Percentiles rank a stretch among this genome's conserved stretches.
phyloP scores from a whole-genome alignment of 1,140 invertebrate species.

The Drosophila equinoxialis region DNA sequence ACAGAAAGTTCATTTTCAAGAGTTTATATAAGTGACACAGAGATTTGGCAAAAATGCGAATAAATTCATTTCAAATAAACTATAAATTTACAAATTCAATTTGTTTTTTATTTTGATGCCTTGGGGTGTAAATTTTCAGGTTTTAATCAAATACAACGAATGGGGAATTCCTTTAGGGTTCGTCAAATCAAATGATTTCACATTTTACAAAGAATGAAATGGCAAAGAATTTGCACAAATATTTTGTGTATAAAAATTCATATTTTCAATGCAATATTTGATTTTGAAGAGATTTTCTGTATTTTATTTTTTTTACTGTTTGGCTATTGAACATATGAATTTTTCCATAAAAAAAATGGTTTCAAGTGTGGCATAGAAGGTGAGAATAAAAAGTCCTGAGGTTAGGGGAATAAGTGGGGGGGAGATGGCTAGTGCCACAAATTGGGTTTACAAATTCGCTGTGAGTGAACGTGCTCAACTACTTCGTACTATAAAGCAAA shows the following conservation, averaged over 20 bases:
- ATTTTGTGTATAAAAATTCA: conserved; percentile 15
- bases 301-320: neutral
- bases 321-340: conserved; percentile 4
- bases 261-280: conserved; percentile 16
- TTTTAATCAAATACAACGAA: conserved; percentile 6
- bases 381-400: conserved; percentile 31
- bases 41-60: neutral
- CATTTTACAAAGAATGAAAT: conserved; percentile 5
- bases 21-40: no score
- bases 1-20: no score
- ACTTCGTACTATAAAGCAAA: conserved; percentile 47
- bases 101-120: neutral
- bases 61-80: neutral
- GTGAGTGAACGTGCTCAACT: conserved; percentile 50
- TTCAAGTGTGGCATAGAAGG: conserved; percentile 13
- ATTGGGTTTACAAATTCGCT: conserved; percentile 71
- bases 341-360: conserved; percentile 7
- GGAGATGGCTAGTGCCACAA: conserved; percentile 36
- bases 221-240: conserved; percentile 7
- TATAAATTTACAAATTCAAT: neutral
- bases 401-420: conserved; percentile 11
- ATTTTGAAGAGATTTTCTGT: conserved; percentile 15
- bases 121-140: neutral
- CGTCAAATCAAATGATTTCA: conserved; percentile 5
- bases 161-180: neutral